Base-by-base conservation (phyloP, 2,888 invertebrate genomes). In the Phytoseiulus persimilis region DNA sequence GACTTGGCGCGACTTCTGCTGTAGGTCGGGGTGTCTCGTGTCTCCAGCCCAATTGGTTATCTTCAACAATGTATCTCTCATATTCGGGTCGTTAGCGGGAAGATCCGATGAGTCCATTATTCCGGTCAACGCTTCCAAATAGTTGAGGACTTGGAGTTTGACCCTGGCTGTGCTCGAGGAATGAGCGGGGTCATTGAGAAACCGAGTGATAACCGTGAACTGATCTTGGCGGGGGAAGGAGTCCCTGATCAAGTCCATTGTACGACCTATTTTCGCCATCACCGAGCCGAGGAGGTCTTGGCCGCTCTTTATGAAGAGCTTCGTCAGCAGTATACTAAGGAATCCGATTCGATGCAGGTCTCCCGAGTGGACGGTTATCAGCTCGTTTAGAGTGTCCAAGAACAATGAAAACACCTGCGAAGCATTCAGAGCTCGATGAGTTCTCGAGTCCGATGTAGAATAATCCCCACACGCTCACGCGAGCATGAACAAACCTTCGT, bases 211-310 rank as follows among this genome's bases (percentile, higher is more conserved):
- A 84, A 94, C 94, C 90, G 94, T 94, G 91, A 95, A 93, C 92
- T 95, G 94, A 90, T 94, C 93, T 91, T 94, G 94, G 90, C 93
- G 93, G n/a, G 94, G 93, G 92, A 95, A 95, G 90, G 94, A 94
- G 90, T 94, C 94, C 95, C 95, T 94, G 91, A 96, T 95, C 11
- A 96, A 95, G 91, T 96, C 96, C 90, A 97, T 93, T 0, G 96
- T 96, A 93, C 95, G 95, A 94, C 95, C 95, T 87, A 98, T 95
- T 94, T 98, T 98, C 90, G 95, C 95, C 92, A 97, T 96, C 91
- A 98, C 96, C 0, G 98, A 98, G 90, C 96, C 96, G 14, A 99
- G 94, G 91, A 98, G 94, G 92, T 99, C 99, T 0, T 96, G 95
- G 90, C 98, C 98, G 83, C 97, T 94, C 93, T 98, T 98, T 93